Conservation (phyloP, 2,797 vertebrate genomes). For the Otus scops region DNA sequence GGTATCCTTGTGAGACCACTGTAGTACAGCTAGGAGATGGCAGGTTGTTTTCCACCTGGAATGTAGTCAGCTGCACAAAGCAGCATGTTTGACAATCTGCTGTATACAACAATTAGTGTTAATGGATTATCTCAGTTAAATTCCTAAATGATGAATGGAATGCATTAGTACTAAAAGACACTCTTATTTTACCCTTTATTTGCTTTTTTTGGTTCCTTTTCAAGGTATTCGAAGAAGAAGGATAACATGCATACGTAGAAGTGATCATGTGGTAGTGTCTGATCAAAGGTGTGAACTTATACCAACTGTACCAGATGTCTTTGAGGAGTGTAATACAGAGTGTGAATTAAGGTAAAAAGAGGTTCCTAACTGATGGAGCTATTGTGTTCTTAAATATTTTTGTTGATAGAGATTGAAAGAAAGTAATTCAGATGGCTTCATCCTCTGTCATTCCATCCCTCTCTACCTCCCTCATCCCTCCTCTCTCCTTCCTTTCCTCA, state of each 20-base stretch:
- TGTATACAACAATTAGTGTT: not conserved
- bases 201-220: not conserved
- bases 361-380: not conserved
- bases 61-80: not conserved
- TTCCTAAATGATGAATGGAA: not conserved
- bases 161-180: not conserved
- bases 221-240: conserved; percentile 86
- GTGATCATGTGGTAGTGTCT: conserved; percentile 85
- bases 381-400: not conserved
- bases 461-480: not conserved
- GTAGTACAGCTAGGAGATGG: not conserved
- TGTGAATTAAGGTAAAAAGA: conserved; percentile 91
- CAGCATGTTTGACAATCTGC: not conserved
- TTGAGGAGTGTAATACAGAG: conserved; percentile 87
- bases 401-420: not conserved
- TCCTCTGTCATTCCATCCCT: not conserved
- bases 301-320: conserved; percentile 72
- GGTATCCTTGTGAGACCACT: not conserved
- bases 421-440: not conserved
- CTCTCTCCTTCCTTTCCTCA: not conserved
- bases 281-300: conserved; percentile 89
- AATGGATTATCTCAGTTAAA: not conserved
- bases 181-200: not conserved
- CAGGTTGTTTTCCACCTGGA: not conserved
- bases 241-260: conserved; percentile 85